Base-by-base conservation (phyloP, 2,888 invertebrate species). In the Melinopterus prodromus region DNA sequence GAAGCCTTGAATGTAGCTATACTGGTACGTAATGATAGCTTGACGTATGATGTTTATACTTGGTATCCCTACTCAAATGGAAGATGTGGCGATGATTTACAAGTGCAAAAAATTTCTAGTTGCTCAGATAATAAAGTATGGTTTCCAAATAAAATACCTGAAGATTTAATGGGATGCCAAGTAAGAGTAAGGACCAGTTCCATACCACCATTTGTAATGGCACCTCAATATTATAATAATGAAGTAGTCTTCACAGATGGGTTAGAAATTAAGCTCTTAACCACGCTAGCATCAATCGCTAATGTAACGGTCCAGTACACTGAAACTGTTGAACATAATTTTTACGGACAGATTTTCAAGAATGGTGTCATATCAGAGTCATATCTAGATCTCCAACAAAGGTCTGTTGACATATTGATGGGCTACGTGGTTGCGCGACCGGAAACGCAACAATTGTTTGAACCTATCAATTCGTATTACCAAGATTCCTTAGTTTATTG, bases 401-500 rank as follows among this genome's bases (percentile, higher is more conserved):
- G 84, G 16, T 76, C 83, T 72, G 85, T 85, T 7, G 88, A 89
- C 80, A 79, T 88, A 12, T 86, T 85, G n/a, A 83, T 89, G 16
- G 88, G 88, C 0, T 86, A 87, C 12, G 86, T 88, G 71, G 86
- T 86, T 5, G 85, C 86, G 14, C 86, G 86, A 26, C 82, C 82
- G 4, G 82, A 84, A 35, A 83, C 86, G 36, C 84, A 85, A 69
- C 70, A 80, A n/a, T 81, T 82, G 79, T 86, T 89, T 69, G 89
- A 89, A 78, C 80, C 84, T 14, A 86, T 87, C 15, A 78, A 83
- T 6, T 84, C 87, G 2, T 88, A 88, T 80, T 82, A 85, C 16
- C 86, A 86, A 76, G 88, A 89, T 81, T 84, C 86, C 4, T 81
- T 88, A 6, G 83, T 86, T 0, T 88, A 87, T 86, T 87, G 88